Conservation (phyloP, 2,888 invertebrate genomes). For the Parascotia fuliginaria region DNA sequence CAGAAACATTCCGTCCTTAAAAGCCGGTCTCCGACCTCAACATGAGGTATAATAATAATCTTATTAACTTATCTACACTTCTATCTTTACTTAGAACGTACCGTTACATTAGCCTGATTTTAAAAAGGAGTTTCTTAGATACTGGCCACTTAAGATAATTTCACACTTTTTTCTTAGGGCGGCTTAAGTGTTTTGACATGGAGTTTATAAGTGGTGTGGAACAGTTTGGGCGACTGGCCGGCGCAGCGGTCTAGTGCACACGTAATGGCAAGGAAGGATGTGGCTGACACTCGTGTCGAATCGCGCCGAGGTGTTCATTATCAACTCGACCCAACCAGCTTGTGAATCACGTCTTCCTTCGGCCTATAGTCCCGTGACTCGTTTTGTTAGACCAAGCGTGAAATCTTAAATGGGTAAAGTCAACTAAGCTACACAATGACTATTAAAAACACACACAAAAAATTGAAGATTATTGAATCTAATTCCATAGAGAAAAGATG, state of each 20-base stretch:
- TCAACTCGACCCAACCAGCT: constrained; percentile 33
- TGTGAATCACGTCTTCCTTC: constrained; percentile 41
- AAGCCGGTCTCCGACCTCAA: constrained; percentile 80
- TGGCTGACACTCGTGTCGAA: constrained; percentile 71
- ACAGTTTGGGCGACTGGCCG: constrained; percentile 44
- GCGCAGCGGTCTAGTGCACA: constrained; percentile 47
- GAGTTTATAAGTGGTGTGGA: constrained; percentile 52
- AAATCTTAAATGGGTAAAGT: constrained; percentile 60
- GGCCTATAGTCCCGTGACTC: constrained; percentile 51
- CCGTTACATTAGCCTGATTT: constrained; percentile 79
- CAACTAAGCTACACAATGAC: constrained; percentile 33
- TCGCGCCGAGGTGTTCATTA: constrained; percentile 69
- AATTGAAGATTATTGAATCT: constrained; percentile 27
- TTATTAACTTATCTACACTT: constrained; percentile 84
- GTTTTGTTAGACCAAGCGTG: constrained; percentile 63
- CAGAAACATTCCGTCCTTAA: constrained; percentile 81
- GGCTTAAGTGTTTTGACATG: constrained; percentile 73
- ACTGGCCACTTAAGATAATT: constrained; percentile 81
- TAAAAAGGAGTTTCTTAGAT: constrained; percentile 72
- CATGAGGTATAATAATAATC: constrained; percentile 82
- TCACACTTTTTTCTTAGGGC: constrained; percentile 74
- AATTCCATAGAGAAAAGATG: neutral
- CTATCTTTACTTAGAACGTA: constrained; percentile 83
- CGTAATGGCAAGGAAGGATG: constrained; percentile 64
- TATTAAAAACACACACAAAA: constrained; percentile 29